Percentiles rank a stretch among this genome's conserved stretches.
Conservation (phyloP, 2,113 vertebrate species). For the Tragelaphus buxtoni region DNA sequence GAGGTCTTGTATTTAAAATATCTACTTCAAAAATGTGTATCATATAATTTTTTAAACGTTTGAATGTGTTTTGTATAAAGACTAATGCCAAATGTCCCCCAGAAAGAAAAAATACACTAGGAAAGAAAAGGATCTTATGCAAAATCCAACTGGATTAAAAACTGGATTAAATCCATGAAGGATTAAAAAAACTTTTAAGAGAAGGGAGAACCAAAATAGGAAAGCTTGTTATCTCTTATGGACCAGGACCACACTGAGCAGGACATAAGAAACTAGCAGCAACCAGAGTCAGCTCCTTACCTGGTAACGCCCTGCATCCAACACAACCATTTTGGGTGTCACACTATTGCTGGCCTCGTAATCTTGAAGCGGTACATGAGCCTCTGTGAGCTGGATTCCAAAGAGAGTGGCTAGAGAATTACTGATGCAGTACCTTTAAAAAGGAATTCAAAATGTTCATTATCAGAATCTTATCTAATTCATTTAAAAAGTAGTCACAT, state of each 20-base stretch:
- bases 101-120: not conserved
- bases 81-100: not conserved
- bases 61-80: not conserved
- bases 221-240: not conserved
- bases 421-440: constrained; percentile 83
- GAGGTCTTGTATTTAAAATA: not conserved
- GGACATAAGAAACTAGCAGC: not conserved
- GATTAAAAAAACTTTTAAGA: not conserved
- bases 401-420: constrained; percentile 78
- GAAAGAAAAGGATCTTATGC: not conserved
- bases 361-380: constrained; percentile 80
- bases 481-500: not conserved
- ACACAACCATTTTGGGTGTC: constrained; percentile 70
- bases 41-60: not conserved
- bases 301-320: constrained; percentile 77
- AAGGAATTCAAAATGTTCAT: not conserved
- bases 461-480: not conserved
- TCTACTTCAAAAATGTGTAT: not conserved
- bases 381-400: constrained; percentile 78
- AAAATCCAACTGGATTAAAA: not conserved
- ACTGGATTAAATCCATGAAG: not conserved
- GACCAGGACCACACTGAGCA: not conserved
- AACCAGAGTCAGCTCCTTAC: constrained; percentile 57
- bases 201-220: not conserved
- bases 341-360: constrained; percentile 27